Percentiles rank a stretch among this genome's conserved stretches.
phyloP scores from a whole-genome alignment of 64 coral and sea anemone genomes.

The Platygyra sinensis region DNA sequence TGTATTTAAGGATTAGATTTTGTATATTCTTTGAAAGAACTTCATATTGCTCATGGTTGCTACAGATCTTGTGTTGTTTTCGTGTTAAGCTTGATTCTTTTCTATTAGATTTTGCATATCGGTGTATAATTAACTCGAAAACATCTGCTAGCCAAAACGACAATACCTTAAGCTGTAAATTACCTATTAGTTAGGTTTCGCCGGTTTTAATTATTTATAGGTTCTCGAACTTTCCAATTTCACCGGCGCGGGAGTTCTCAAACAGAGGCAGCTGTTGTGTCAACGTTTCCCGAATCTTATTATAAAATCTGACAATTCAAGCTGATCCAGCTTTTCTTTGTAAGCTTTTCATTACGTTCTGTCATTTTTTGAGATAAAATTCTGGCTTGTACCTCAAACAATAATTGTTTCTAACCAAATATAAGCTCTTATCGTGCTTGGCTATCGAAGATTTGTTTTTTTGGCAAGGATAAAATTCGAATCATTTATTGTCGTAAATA shows the following conservation, averaged over 20 bases:
- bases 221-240: background rate
- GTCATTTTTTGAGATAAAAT: background rate
- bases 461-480: no score
- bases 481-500: no score
- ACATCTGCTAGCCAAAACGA: constrained; percentile 7
- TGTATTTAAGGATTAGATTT: background rate
- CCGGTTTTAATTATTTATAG: background rate
- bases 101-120: background rate
- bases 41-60: background rate
- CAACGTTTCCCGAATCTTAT: background rate
- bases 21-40: background rate
- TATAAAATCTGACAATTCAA: background rate
- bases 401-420: no score
- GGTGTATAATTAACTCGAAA: background rate
- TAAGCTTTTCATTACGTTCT: background rate
- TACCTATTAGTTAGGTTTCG: background rate
- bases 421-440: no score
- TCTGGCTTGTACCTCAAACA: background rate
- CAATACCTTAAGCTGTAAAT: background rate
- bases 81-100: background rate
- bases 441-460: no score
- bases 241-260: background rate
- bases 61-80: background rate
- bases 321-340: constrained; percentile 4
- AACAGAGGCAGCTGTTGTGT: background rate